Base-by-base conservation (phyloP, 1,140 invertebrate genomes). In the Ylistrum balloti region DNA sequence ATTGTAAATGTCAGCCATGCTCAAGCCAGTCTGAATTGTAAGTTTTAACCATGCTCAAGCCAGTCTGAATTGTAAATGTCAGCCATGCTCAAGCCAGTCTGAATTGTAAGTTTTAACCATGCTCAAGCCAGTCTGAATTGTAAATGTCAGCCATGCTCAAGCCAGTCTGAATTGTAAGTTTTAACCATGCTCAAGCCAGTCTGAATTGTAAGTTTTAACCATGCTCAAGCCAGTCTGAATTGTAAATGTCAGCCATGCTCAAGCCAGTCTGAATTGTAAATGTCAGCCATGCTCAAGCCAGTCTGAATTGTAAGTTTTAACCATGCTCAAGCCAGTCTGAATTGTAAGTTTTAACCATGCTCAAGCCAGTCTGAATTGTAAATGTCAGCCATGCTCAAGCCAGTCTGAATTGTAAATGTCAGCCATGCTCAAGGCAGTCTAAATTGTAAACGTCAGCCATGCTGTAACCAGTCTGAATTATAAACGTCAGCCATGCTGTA, bases 291-390 rank as follows among this genome's bases (percentile, higher is more conserved):
- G n/a, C 11, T 38, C 35, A 17, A 20, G 20, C 2, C 45, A 48
- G 45, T 48, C 11, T 48, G 45, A 48, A 48, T 22, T 17, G 45
- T 48, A 48, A 48, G 45, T 48, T 10, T 48, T 17, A 20, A 2
- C 13, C 35, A 38, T 13, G 11, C 45, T 22, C 11, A 17, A 20
- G 20, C 3, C 45, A 48, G 45, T 48, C 11, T 48, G 45, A 48
- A 48, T 22, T 17, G 45, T 48, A 48, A 48, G 45, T 48, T 10
- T 48, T 48, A 20, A 20, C 22, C 45, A 48, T 48, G 3, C 11
- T 20, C 45, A 9, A 13, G 45, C 22, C 11, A 48, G 45, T 97
- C 96, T 93, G 95, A 96, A 17, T 96, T 95, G 96, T 97, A 92
- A 93, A 94, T 90, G 56, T 22, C 20, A 22, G 34, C 20, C 85